Percentiles rank a stretch among this genome's conserved stretches.
These are phyloP conservation scores for Drosophila kepulauana DNA, from an alignment of 1,140 invertebrate species.

Conservation along the genomic window DNA sequence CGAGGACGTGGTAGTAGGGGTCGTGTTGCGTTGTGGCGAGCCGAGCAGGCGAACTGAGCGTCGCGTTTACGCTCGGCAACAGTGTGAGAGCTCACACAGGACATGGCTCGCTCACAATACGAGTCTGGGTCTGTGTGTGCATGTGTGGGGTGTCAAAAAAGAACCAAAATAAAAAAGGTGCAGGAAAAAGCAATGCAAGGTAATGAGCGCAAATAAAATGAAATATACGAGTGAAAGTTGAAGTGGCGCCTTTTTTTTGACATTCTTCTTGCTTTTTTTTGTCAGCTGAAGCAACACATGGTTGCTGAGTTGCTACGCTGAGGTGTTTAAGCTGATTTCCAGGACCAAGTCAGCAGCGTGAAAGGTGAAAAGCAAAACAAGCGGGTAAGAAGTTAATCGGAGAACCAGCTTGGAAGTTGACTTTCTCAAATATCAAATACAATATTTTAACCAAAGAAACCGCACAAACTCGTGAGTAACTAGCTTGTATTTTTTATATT, in stretches of 20 bases:
- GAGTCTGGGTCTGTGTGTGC: conserved; percentile 5
- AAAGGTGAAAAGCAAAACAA: conserved; percentile 4
- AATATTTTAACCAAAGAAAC: too few species aligned
- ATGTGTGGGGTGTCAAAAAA: conserved; percentile 13
- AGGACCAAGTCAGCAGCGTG: conserved; percentile 15
- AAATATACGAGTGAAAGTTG: conserved; percentile 42
- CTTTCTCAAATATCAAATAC: background rate
- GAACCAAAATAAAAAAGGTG: conserved; percentile 27
- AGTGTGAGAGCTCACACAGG: conserved; percentile 43
- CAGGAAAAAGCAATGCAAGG: conserved; percentile 36
- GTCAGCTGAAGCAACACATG: conserved; percentile 68
- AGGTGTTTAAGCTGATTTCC: conserved; percentile 69
- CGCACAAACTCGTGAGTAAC: too few species aligned
- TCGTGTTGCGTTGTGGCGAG: background rate
- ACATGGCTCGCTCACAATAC: conserved; percentile 25
- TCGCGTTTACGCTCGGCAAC: conserved; percentile 24
- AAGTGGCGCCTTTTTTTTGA: conserved; percentile 28
- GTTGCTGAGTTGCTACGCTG: conserved; percentile 40
- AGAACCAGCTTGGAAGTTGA: background rate
- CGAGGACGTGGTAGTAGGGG: background rate
- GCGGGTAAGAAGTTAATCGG: background rate
- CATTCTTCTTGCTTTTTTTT: background rate
- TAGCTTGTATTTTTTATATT: conserved; percentile 34
- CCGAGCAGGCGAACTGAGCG: conserved; percentile 19
- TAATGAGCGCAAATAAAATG: conserved; percentile 47